Base-by-base conservation (phyloP, 2,888 invertebrate species). In the Diarsia mendica region DNA sequence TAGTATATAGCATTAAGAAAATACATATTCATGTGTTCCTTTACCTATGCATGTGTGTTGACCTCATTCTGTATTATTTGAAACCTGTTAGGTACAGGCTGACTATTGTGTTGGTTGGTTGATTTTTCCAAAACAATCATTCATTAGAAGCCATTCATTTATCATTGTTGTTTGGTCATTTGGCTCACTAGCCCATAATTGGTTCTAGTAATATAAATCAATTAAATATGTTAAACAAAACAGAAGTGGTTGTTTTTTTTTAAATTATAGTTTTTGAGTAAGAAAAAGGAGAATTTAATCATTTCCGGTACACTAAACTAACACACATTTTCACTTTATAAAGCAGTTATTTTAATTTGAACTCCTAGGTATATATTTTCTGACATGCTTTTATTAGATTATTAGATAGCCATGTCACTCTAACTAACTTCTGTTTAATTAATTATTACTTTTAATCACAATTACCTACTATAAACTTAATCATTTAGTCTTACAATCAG, bases 1-100 rank as follows among this genome's bases (percentile, higher is more conserved):
- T 81, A 77, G 67, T 78, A 67, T 65, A 77, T 76, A 83, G 67
- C 48, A 76, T 71, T 75, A 68, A 68, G 44, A 61, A 64, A 73
- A 81, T 82, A 60, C 44, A 82, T 83, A 85, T 82, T 83, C 71
- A 82, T 85, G 64, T 64, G 70, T 68, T 18, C 68, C 28, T 60
- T 10, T 60, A 18, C 28, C 18, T 60, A 60, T 60, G 53, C 64
- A 64, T 84, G 58, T 75, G 66, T 20, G 60, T 63, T 69, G 58
- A 53, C 82, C 76, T 72, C 39, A 68, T 80, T 84, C 60, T 68
- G 39, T 55, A 44, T 64, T 15, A 18, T 66, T 82, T 68, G 18
- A 44, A 75, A 51, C 48, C 58, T 65, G 49, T 67, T 55, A 44
- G 33, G 23, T 68, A 44, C 1, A n/a, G n/a, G n/a, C 20, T 51